Percentiles rank a stretch among this genome's conserved stretches.
These are phyloP conservation scores for Antheraea yamamai DNA, from an alignment of 2,888 invertebrate species.

Conservation along the genomic window DNA sequence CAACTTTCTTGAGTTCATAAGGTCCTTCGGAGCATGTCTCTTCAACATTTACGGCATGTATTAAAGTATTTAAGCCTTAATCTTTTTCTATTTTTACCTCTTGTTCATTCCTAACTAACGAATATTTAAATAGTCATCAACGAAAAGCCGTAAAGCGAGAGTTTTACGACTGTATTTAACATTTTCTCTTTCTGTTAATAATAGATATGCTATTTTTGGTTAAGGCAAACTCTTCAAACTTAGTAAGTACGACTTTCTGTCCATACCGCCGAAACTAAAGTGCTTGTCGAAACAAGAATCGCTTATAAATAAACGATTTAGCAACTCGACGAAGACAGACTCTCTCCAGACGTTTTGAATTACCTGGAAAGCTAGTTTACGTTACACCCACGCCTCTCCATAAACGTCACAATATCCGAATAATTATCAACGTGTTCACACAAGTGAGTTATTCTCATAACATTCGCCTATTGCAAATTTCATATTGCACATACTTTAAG, in stretches of 20 bases:
- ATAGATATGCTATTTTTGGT: background rate
- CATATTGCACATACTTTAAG: constrained; percentile 1
- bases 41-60: background rate
- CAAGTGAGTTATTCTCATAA: constrained; percentile 4
- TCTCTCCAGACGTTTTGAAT: constrained; percentile 17
- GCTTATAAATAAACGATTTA: constrained; percentile 3
- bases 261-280: background rate
- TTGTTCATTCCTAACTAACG: too few relatives aligned
- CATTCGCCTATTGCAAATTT: background rate
- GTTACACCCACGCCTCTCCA: background rate
- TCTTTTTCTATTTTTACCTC: too few relatives aligned
- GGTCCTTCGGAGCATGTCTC: background rate
- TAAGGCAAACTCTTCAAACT: background rate
- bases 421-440: constrained; percentile 9
- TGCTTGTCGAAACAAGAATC: background rate
- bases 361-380: constrained; percentile 14
- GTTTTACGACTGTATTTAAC: too few relatives aligned
- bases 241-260: background rate
- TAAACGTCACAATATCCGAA: constrained; percentile 15
- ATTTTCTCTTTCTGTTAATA: background rate
- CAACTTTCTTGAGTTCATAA: background rate
- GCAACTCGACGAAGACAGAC: background rate
- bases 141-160: too few relatives aligned
- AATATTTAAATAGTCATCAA: too few relatives aligned
- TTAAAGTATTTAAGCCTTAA: background rate